Conservation (phyloP, 2,113 vertebrate species). For the Ochotona princeps region DNA sequence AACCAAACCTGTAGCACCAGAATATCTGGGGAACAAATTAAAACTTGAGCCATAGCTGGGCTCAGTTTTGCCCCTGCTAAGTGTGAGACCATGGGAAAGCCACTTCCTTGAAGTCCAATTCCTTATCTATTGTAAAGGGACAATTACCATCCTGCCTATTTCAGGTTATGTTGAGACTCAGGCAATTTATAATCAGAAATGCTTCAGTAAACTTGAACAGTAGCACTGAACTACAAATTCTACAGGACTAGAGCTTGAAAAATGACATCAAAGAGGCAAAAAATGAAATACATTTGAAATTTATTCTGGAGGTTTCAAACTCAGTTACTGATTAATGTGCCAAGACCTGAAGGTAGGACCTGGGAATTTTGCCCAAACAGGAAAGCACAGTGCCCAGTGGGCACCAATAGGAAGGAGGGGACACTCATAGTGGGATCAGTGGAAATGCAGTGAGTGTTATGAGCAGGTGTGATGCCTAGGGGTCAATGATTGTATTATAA, state of each 20-base stretch:
- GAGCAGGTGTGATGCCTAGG: background rate
- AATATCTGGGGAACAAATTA: no score
- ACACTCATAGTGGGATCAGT: background rate
- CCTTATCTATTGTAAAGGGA: background rate
- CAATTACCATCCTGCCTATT: background rate
- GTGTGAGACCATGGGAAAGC: no score
- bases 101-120: background rate
- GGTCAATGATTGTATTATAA: background rate
- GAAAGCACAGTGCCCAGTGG: background rate
- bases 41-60: no score
- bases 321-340: background rate
- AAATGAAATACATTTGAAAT: background rate
- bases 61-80: no score
- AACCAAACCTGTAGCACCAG: no score
- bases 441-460: background rate
- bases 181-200: background rate
- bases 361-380: background rate
- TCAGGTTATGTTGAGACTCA: background rate
- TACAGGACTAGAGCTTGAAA: background rate
- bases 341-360: background rate
- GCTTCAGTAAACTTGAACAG: background rate
- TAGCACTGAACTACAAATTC: background rate
- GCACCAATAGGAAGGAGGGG: background rate
- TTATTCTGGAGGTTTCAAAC: background rate
- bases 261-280: background rate